phyloP scores from a whole-genome alignment of 1,140 invertebrate species.

The Mylabris phalerata region DNA sequence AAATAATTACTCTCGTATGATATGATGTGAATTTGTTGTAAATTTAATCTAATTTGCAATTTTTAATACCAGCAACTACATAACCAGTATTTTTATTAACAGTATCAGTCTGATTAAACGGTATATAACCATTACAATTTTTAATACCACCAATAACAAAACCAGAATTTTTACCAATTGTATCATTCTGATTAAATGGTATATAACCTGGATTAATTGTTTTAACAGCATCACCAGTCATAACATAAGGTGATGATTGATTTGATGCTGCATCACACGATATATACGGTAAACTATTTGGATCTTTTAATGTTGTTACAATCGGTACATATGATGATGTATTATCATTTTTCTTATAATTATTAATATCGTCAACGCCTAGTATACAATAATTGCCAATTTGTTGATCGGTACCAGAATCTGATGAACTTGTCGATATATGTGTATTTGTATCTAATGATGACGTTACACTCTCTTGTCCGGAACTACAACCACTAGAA shows the following conservation, averaged over 20 bases:
- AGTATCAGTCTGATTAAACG: constrained; percentile 8
- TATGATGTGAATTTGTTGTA: background rate
- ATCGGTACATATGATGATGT: constrained; percentile 6
- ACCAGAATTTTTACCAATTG: constrained; percentile 8
- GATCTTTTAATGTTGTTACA: background rate
- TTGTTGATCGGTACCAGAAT: constrained; percentile 36
- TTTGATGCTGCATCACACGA: background rate
- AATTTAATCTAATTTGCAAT: constrained; percentile 1
- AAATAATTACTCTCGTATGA: background rate
- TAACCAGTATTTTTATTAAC: constrained; percentile 6
- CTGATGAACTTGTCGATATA: constrained; percentile 39
- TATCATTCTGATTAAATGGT: constrained; percentile 13
- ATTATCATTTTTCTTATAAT: constrained; percentile 1
- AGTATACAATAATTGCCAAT: background rate
- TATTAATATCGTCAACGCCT: background rate
- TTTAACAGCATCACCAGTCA: constrained; percentile 14
- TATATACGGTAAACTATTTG: background rate
- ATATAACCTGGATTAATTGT: constrained; percentile 22
- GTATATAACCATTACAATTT: constrained; percentile 4
- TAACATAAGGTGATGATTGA: constrained; percentile 18
- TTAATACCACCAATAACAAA: constrained; percentile 23
- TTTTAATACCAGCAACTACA: constrained; percentile 9
- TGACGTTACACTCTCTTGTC: constrained; percentile 51
- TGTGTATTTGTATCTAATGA: constrained; percentile 49
- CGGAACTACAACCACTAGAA: constrained; percentile 52